Conservation (phyloP, 2,113 vertebrate species). For the Morone saxatilis region DNA sequence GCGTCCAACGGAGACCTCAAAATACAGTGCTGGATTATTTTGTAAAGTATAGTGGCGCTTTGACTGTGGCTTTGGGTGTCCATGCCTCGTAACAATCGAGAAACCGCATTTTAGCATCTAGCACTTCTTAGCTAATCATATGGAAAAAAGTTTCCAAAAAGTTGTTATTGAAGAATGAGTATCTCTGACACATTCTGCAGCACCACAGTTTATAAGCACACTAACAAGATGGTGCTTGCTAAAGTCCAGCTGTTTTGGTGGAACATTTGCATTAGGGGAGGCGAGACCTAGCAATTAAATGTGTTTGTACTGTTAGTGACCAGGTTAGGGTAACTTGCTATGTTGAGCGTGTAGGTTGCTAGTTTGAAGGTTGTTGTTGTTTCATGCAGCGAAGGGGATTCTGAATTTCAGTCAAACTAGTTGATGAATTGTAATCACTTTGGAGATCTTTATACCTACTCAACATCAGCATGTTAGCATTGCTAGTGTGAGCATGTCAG, state of each 20-base stretch:
- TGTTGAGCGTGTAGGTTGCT: no score
- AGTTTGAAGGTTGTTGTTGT: no score
- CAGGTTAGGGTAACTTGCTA: no score
- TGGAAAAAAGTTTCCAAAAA: background rate
- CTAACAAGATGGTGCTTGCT: background rate
- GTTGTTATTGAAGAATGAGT: background rate
- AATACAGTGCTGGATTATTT: background rate
- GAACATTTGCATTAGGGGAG: no score
- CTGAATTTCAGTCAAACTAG: no score
- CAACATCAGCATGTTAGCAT: background rate
- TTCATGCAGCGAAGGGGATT: no score
- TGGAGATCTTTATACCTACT: background rate
- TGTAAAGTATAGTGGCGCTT: background rate
- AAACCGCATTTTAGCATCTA: background rate
- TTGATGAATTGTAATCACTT: no score
- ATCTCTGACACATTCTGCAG: background rate
- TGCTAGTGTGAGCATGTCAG: background rate
- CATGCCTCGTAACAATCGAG: background rate
- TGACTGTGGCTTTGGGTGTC: background rate
- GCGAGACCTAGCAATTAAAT: no score
- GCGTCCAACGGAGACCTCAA: background rate
- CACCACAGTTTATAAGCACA: background rate
- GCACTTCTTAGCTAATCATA: background rate
- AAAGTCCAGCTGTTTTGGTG: no score
- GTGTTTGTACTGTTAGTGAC: no score